Percentiles rank a stretch among this genome's conserved stretches.
Evolutionary conservation across 2,113 vertebrate genomes (phyloP).

Genomic region (Hoplias malabaricus): DNA sequence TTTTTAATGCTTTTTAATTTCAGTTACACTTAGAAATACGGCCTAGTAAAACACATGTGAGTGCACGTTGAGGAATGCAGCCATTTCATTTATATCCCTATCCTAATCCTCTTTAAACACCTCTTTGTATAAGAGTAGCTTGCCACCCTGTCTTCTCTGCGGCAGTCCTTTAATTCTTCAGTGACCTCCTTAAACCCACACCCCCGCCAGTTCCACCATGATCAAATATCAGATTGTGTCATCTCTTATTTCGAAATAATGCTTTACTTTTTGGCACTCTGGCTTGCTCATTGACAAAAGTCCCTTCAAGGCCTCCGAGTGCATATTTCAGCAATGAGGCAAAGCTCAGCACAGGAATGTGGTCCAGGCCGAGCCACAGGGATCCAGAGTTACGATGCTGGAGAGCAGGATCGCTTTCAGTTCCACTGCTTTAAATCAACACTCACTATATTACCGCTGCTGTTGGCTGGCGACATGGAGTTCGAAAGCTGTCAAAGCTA

Average conservation of each 20-base stretch:
- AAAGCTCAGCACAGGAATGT: neutral
- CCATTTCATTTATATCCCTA: neutral
- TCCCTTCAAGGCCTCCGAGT: neutral
- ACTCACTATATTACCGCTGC: neutral
- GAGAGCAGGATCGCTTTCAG: conserved; percentile 1
- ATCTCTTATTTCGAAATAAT: neutral
- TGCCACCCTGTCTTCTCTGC: neutral
- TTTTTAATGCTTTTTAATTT: too few species aligned
- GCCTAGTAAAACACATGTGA: neutral
- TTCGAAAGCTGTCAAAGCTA: neutral
- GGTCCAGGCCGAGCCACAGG: neutral
- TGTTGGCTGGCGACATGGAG: neutral
- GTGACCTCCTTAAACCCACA: neutral
- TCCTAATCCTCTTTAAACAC: conserved; percentile 1
- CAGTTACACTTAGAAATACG: neutral
- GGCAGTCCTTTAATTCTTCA: neutral
- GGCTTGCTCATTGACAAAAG: neutral
- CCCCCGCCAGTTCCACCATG: neutral
- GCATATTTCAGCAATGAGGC: neutral
- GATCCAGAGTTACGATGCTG: neutral
- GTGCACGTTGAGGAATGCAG: neutral
- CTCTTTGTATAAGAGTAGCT: neutral
- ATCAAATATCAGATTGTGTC: conserved; percentile 2
- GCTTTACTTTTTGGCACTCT: neutral
- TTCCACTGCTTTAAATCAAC: neutral